Base-by-base conservation (phyloP, 2,888 invertebrate species). In the Epiblema foenella region DNA sequence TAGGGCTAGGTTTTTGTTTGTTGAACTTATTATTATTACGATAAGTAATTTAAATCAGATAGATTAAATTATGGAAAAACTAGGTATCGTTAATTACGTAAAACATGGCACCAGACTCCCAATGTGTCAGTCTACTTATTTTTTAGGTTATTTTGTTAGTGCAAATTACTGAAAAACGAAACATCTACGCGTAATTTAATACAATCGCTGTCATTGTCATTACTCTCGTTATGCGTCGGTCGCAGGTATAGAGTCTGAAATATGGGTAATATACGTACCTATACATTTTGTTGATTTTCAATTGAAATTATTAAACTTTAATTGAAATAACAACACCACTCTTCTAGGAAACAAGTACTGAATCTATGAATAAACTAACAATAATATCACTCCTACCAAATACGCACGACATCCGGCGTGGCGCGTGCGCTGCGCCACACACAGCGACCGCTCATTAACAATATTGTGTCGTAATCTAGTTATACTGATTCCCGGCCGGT, bases 381-480 rank as follows among this genome's bases (percentile, higher is more conserved):
- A 66, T 62, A 49, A 62, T 59, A 66, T 66, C 64, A 59, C 65
- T 66, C 66, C 46, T 18, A 46, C 62, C 66, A 71, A 71, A 71
- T 71, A 62, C 17, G 65, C 42, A 20, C 63, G 54, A 37, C 70
- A 56, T 71, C 71, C 71, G 66, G 84, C 81, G 84, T 80, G 84
- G 79, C 75, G 77, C 67, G 77, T 77, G 72, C 77, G 63, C 65
- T 71, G 75, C 89, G 90, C 76, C 81, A 81, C 91, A 88, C 89
- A 84, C 88, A 90, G 68, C 88, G 85, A 85, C 88, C 77, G 84
- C 83, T 82, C 86, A 87, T 88, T 88, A 82, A 77, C 82, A 86
- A 89, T 87, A 89, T 84, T 87, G 85, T 83, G 77, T 78, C 81
- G 80, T 87, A 87, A 90, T 89, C 89, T 81, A 85, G 85, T 90